phyloP scores from a whole-genome alignment of 2,888 invertebrate genomes.

The Micropterix aruncella region DNA sequence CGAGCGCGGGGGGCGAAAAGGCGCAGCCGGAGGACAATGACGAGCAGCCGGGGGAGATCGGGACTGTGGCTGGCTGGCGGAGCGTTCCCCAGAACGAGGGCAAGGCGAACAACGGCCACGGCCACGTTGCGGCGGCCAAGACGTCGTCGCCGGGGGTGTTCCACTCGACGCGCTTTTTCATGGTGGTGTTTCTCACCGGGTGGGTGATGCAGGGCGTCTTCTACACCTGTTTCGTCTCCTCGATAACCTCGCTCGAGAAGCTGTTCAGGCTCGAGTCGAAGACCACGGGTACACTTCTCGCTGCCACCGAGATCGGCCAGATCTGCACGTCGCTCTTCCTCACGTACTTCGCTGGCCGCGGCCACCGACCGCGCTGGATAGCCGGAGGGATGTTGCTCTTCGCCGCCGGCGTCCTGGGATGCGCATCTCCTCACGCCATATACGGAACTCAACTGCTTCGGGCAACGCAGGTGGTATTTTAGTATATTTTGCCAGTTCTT shows the following conservation, averaged over 20 bases:
- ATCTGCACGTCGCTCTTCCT: constrained; percentile 78
- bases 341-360: constrained; percentile 83
- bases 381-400: constrained; percentile 86
- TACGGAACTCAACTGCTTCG: constrained; percentile 62
- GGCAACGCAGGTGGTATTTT: constrained; percentile 23
- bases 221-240: constrained; percentile 87
- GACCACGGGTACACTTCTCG: constrained; percentile 79
- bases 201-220: constrained; percentile 87
- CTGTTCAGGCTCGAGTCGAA: constrained; percentile 84
- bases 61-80: neutral
- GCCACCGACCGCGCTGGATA: constrained; percentile 88
- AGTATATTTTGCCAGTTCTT: constrained; percentile 13
- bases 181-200: constrained; percentile 75
- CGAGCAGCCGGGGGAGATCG: neutral
- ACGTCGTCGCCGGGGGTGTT: constrained; percentile 50
- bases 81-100: constrained; percentile 17
- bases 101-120: constrained; percentile 54
- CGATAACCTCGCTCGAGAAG: constrained; percentile 87
- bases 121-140: constrained; percentile 62
- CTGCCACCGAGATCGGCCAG: constrained; percentile 87
- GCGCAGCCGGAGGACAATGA: constrained; percentile 22
- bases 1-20: constrained; percentile 26
- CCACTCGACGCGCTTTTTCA: constrained; percentile 78
- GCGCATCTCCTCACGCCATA: constrained; percentile 77
- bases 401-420: constrained; percentile 72